Percentiles rank a stretch among this genome's conserved stretches.
Conservation (phyloP, 2,888 invertebrate genomes). For the Ophion obscuratus region DNA sequence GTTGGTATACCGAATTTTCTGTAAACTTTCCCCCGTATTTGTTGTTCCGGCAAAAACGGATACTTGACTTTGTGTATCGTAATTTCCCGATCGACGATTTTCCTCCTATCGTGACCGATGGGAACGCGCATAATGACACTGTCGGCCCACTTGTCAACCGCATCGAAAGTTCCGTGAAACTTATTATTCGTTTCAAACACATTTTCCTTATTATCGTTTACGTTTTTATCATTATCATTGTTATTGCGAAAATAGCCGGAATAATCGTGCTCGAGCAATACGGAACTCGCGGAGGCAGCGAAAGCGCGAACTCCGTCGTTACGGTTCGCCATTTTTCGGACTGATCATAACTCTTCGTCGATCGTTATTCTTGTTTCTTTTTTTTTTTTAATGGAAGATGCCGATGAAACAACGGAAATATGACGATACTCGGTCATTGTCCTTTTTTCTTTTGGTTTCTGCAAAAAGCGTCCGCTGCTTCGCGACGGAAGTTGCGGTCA, state of each 20-base stretch:
- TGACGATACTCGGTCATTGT: not conserved
- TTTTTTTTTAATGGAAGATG: not conserved
- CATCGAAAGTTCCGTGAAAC: conserved; percentile 21
- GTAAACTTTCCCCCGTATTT: conserved; percentile 69
- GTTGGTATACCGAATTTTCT: conserved; percentile 64
- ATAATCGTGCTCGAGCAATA: conserved; percentile 52
- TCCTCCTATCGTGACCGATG: conserved; percentile 49
- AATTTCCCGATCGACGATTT: conserved; percentile 63
- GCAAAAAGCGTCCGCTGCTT: not conserved
- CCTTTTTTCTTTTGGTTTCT: not conserved
- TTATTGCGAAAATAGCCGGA: not conserved
- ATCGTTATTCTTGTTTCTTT: not conserved
- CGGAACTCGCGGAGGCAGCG: not conserved
- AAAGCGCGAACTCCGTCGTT: conserved; percentile 6
- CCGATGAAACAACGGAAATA: not conserved
- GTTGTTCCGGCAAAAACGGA: conserved; percentile 69
- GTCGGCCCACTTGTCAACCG: conserved; percentile 63
- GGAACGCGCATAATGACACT: conserved; percentile 38
- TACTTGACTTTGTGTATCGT: conserved; percentile 66
- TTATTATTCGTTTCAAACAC: conserved; percentile 29
- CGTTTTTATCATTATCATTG: conserved; percentile 21
- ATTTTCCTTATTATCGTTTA: conserved; percentile 15
- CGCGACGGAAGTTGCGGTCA: not conserved
- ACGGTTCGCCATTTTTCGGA: conserved; percentile 21
- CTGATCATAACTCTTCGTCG: not conserved